Base-by-base conservation (phyloP, 2,113 vertebrate genomes). In the Noturus placidus region DNA sequence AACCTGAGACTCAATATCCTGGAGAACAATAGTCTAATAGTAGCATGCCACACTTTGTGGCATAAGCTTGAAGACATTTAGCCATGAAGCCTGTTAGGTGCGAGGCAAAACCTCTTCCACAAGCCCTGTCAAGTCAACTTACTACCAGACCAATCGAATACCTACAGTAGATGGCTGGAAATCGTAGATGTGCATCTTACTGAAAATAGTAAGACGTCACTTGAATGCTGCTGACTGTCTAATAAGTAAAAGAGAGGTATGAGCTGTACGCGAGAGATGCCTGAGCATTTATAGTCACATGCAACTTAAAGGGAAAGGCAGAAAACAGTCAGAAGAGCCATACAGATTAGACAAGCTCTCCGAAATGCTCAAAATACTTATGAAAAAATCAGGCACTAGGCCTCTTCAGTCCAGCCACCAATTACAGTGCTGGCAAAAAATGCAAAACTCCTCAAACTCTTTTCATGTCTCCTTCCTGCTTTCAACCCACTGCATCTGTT, bases 401-500 rank as follows among this genome's bases (percentile, higher is more conserved):
- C 67, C 67, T 84, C 56, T 20, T 84, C 83, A 56, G 19, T 54
- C 50, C 67, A 33, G 67, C 46, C 11, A 25, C 50, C n/a, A 33
- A n/a, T 50, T 70, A 77, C 74, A 27, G n/a, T 15, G 13, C 50
- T 11, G 50, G 11, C 20, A 46, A 25, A 65, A 65, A 20, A 30
- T 6, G 0, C 15, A 19, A 2, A 72, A 42, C 65, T 56, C 35
- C 72, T 80, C 56, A 67, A 78, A 84, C 72, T 27, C 5, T 35
- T 27, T n/a, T 38, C 76, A 30, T 57, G 87, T 89, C 91, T 87
- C 85, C 72, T 88, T 87, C 91, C 89, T 90, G 90, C 92, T 92
- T 90, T 91, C 90, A 87, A 74, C 83, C 88, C 88, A 67, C 30
- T 89, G 87, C 93, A 94, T 94, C 92, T 94, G 93, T 92, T 86